phyloP scores from a whole-genome alignment of 1,140 invertebrate genomes.

The Drosophila subpulchrella region DNA sequence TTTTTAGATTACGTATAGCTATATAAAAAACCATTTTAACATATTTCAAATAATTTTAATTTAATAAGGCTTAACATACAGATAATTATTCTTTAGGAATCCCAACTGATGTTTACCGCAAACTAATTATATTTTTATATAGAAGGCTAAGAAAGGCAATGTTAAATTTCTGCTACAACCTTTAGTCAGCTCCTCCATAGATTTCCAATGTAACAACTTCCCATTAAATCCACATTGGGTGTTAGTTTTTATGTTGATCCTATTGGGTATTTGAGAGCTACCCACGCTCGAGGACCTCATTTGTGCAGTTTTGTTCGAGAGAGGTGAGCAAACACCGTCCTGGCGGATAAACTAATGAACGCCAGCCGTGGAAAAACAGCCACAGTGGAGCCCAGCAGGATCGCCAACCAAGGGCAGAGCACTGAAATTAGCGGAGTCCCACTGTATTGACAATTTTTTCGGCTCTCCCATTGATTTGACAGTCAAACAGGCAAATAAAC shows the following conservation, averaged over 20 bases:
- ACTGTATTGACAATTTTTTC: slow-evolving; percentile 20
- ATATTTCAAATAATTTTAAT: no score
- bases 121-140: no score
- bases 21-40: no score
- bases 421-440: neutral
- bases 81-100: no score
- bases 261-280: slow-evolving; percentile 3
- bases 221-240: neutral
- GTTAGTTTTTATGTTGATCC: slow-evolving; percentile 3
- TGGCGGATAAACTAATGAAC: slow-evolving; percentile 52
- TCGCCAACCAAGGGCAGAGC: neutral
- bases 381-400: slow-evolving; percentile 16
- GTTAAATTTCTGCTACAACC: no score
- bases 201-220: neutral
- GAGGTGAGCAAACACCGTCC: slow-evolving; percentile 40
- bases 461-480: slow-evolving; percentile 33
- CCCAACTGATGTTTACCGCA: no score
- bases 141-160: no score
- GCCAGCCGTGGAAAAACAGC: slow-evolving; percentile 5
- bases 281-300: slow-evolving; percentile 27
- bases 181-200: no score
- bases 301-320: slow-evolving; percentile 18
- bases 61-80: no score
- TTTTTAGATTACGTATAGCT: no score
- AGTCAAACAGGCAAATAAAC: slow-evolving; percentile 52